Conservation (phyloP, 2,113 vertebrate species). For the Myrmecobius fasciatus region DNA sequence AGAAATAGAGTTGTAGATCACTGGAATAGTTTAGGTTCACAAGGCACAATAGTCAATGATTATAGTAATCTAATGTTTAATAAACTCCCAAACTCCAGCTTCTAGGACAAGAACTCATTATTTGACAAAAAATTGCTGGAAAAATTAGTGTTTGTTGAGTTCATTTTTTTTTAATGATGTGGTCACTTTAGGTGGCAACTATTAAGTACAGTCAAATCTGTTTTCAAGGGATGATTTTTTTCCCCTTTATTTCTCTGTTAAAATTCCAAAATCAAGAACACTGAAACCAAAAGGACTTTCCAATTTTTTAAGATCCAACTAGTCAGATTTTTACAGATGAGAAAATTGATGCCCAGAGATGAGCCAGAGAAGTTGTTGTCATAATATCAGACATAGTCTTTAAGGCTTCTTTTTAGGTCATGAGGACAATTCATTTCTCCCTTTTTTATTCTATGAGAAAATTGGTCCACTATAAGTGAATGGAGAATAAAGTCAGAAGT, state of each 20-base stretch:
- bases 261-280: background rate
- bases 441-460: background rate
- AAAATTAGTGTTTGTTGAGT: background rate
- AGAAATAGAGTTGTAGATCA: no score
- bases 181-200: background rate
- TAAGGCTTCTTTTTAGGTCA: background rate
- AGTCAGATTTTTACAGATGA: background rate
- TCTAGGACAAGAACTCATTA: no score
- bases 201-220: background rate
- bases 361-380: background rate
- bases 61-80: no score
- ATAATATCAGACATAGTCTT: background rate
- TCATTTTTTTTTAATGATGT: background rate
- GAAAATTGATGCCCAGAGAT: background rate
- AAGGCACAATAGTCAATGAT: no score
- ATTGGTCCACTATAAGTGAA: background rate
- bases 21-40: no score
- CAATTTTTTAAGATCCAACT: background rate
- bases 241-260: background rate
- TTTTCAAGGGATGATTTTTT: background rate
- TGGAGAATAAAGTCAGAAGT: background rate
- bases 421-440: background rate
- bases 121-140: no score
- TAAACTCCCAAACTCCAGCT: no score
- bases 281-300: background rate